phyloP scores from a whole-genome alignment of 2,888 invertebrate genomes.

The Eupithecia exiguata region DNA sequence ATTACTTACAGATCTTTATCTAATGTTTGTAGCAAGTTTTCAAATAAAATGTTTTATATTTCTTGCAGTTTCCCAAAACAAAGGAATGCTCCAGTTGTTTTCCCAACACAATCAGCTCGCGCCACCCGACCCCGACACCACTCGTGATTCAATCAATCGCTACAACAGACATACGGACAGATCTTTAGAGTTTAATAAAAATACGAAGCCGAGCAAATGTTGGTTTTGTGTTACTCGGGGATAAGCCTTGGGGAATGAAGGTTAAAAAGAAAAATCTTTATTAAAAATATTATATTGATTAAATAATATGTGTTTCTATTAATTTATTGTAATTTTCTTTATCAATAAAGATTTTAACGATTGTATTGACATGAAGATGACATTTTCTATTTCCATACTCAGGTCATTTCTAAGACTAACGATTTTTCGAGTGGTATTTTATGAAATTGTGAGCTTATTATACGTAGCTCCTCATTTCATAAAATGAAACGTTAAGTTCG shows the following conservation, averaged over 20 bases:
- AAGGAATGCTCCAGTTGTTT: background rate
- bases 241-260: slow-evolving; percentile 26
- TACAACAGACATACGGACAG: slow-evolving; percentile 49
- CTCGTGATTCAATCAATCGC: slow-evolving; percentile 39
- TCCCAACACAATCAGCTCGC: background rate
- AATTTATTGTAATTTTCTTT: too few species aligned
- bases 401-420: too few species aligned
- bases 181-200: slow-evolving; percentile 58
- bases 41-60: background rate
- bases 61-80: slow-evolving; percentile 17
- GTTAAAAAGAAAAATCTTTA: background rate
- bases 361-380: too few species aligned
- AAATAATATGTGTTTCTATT: background rate
- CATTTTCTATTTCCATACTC: too few species aligned
- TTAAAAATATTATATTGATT: background rate
- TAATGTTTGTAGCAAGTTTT: too few species aligned
- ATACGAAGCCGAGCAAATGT: slow-evolving; percentile 50
- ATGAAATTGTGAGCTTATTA: too few species aligned
- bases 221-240: slow-evolving; percentile 51
- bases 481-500: too few species aligned
- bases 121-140: slow-evolving; percentile 42
- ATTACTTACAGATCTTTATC: too few species aligned
- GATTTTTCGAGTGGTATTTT: too few species aligned
- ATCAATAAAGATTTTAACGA: too few species aligned
- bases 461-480: too few species aligned